These are phyloP conservation scores for Phrynocephalus vlangalii DNA, from an alignment of 2,797 vertebrate genomes.

Conservation along the genomic window DNA sequence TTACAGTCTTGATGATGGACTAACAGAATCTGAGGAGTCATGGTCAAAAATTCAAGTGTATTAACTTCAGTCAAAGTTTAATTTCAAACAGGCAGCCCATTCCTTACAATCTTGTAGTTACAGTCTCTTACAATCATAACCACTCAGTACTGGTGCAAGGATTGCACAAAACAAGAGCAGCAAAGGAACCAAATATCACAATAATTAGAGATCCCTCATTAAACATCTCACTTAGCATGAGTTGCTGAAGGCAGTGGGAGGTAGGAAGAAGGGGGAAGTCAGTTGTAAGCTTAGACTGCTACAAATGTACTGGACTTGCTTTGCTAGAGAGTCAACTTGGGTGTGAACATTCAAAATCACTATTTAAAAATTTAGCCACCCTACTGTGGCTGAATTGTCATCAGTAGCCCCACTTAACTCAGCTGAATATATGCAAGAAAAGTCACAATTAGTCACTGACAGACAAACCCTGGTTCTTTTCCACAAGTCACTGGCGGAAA, in stretches of 20 bases:
- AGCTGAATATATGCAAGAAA: constrained; percentile 1
- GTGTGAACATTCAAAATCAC: neutral
- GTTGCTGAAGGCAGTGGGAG: neutral
- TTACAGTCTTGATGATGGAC: neutral
- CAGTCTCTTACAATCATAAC: neutral
- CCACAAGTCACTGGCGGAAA: neutral
- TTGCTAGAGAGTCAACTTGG: neutral
- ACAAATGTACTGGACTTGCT: neutral
- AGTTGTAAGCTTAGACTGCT: neutral
- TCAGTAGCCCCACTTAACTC: too few species aligned
- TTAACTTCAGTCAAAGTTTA: neutral
- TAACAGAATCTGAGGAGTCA: neutral
- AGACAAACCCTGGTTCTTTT: neutral
- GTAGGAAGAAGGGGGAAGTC: neutral
- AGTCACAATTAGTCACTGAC: neutral
- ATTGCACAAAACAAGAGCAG: neutral
- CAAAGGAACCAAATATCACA: neutral
- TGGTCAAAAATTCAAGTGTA: neutral
- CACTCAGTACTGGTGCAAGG: neutral
- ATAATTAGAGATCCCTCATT: neutral
- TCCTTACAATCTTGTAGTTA: neutral
- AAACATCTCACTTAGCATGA: neutral
- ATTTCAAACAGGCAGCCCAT: neutral
- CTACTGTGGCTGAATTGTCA: neutral
- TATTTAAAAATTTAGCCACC: neutral